Conservation (phyloP, 2,888 invertebrate genomes). For the Dendrolimus pini region DNA sequence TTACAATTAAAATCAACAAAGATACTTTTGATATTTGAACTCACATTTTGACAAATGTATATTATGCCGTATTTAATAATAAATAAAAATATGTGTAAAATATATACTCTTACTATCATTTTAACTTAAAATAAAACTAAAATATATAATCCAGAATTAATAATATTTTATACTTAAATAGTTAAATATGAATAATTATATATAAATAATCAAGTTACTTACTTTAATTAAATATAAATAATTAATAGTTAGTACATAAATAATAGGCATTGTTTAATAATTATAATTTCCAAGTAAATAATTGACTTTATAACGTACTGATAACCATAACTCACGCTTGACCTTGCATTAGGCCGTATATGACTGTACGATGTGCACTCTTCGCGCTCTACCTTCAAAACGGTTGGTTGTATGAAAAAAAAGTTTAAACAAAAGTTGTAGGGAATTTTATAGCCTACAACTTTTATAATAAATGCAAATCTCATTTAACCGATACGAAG, state of each 20-base stretch:
- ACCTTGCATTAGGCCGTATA: constrained; percentile 20
- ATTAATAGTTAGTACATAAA: constrained; percentile 14
- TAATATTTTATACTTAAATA: constrained; percentile 13
- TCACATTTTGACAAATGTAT: no score
- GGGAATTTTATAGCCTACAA: constrained; percentile 13
- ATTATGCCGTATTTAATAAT: no score
- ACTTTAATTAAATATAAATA: constrained; percentile 10
- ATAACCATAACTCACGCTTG: constrained; percentile 19
- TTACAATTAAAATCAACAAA: no score
- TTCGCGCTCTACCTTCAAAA: constrained; percentile 16
- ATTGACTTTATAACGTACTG: constrained; percentile 16
- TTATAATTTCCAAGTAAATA: constrained; percentile 7
- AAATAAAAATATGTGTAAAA: constrained; percentile 2
- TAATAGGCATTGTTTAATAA: constrained; percentile 13
- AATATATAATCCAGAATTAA: constrained; percentile 12
- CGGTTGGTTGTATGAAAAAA: constrained; percentile 8
- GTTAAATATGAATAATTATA: constrained; percentile 13
- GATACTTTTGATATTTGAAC: no score
- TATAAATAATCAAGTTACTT: constrained; percentile 9
- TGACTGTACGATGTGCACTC: constrained; percentile 16
- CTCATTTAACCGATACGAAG: constrained; percentile 11
- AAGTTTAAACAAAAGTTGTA: no score
- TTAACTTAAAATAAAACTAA: constrained; percentile 12
- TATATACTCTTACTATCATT: constrained; percentile 12
- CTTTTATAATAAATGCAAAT: constrained; percentile 11